A percentile compares a stretch with the other conserved stretches of the same genome.
Evolutionary conservation across 2,888 invertebrate species (phyloP).

Genomic region (Lamproptera curius): DNA sequence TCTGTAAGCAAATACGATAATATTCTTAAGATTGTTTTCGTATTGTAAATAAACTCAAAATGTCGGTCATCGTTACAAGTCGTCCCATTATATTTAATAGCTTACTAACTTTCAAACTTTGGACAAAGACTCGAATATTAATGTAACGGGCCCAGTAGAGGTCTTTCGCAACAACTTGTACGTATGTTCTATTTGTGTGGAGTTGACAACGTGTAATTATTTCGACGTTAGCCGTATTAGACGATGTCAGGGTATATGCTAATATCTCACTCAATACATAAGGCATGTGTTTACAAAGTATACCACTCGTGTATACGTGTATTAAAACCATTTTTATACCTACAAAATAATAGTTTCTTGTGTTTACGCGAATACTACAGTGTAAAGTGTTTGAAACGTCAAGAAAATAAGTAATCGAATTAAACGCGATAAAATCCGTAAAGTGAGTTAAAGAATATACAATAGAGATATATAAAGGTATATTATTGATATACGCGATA

Average conservation of each 20-base stretch:
- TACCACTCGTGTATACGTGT: too few relatives aligned
- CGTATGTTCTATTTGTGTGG: slow-evolving; percentile 1
- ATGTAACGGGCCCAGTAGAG: slow-evolving; percentile 6
- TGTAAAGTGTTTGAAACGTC: too few relatives aligned
- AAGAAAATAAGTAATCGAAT: too few relatives aligned
- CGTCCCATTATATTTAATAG: slow-evolving; percentile 14
- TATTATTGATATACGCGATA: too few relatives aligned
- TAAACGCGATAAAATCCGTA: too few relatives aligned
- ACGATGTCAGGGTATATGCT: slow-evolving; percentile 1
- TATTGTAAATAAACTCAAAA: slow-evolving; percentile 1
- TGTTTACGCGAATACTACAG: too few relatives aligned
- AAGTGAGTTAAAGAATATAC: background rate
- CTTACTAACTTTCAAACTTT: slow-evolving; percentile 9
- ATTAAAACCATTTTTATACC: too few relatives aligned
- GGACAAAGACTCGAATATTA: slow-evolving; percentile 21
- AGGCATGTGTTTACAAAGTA: too few relatives aligned
- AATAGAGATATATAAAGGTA: too few relatives aligned
- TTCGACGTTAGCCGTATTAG: background rate
- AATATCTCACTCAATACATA: background rate
- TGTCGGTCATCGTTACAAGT: slow-evolving; percentile 3
- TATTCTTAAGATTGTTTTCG: background rate
- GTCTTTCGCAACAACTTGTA: slow-evolving; percentile 16
- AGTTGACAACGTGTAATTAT: slow-evolving; percentile 9
- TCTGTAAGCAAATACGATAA: background rate
- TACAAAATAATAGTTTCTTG: too few relatives aligned